These are phyloP conservation scores for Hybos culiciformis DNA, from an alignment of 2,888 invertebrate genomes.

Conservation along the genomic window DNA sequence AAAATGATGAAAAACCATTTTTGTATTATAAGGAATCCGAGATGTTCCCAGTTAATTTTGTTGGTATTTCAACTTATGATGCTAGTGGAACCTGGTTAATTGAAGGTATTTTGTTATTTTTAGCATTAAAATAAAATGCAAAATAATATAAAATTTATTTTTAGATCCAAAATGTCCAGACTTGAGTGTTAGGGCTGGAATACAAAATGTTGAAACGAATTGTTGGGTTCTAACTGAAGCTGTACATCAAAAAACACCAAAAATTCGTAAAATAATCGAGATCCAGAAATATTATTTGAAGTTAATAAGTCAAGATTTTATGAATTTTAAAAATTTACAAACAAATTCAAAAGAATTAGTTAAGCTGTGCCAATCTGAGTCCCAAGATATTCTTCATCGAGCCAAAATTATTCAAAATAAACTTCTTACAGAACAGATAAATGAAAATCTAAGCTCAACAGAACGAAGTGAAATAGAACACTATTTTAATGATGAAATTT, in stretches of 20 bases:
- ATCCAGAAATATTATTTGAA: not conserved
- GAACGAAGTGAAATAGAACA: too few relatives aligned
- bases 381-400: not conserved
- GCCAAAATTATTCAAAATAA: not conserved
- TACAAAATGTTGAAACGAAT: not conserved
- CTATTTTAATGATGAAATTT: too few relatives aligned
- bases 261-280: not conserved
- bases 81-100: not conserved
- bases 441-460: too few relatives aligned
- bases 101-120: not conserved
- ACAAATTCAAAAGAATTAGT: not conserved
- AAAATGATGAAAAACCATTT: not conserved
- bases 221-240: not conserved
- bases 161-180: not conserved
- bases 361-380: not conserved
- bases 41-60: constrained; percentile 1
- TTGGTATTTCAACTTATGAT: not conserved
- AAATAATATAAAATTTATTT: not conserved
- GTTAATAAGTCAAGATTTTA: not conserved
- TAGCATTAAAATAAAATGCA: not conserved
- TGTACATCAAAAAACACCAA: not conserved
- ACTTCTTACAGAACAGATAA: not conserved
- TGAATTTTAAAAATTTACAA: not conserved
- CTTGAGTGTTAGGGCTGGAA: not conserved
- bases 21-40: not conserved